Percentiles rank a stretch among this genome's conserved stretches.
These are phyloP conservation scores for Ectemnius cavifrons DNA, from an alignment of 2,888 invertebrate species.

Conservation along the genomic window DNA sequence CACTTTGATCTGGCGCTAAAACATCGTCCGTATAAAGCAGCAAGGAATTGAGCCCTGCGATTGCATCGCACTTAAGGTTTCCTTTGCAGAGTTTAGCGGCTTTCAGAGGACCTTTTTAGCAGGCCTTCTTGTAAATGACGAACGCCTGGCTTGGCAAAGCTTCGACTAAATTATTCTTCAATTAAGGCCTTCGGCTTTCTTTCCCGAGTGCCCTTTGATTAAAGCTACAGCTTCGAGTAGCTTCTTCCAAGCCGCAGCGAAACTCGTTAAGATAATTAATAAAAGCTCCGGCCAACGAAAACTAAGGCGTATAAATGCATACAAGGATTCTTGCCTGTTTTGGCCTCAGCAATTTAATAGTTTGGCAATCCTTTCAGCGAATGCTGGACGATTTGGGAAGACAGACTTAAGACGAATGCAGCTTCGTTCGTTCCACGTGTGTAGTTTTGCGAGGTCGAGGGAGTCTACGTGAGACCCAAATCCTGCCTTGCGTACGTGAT, in stretches of 20 bases:
- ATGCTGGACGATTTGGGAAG: background rate
- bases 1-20: slow-evolving; percentile 45
- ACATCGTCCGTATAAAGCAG: slow-evolving; percentile 30
- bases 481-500: background rate
- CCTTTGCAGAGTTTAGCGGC: slow-evolving; percentile 30
- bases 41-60: slow-evolving; percentile 37
- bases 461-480: background rate
- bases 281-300: too few species aligned
- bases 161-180: slow-evolving; percentile 7
- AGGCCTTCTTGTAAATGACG: too few species aligned
- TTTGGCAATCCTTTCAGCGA: too few species aligned
- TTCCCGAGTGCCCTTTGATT: background rate
- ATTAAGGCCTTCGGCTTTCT: slow-evolving; percentile 1
- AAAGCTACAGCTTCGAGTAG: too few species aligned
- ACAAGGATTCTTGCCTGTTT: too few species aligned
- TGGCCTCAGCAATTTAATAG: too few species aligned
- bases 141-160: background rate
- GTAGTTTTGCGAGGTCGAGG: background rate
- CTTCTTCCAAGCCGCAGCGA: too few species aligned
- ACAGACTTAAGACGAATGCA: slow-evolving; percentile 1
- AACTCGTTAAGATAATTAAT: too few species aligned
- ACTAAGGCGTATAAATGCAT: too few species aligned
- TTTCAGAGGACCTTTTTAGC: slow-evolving; percentile 23
- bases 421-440: background rate
- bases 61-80: slow-evolving; percentile 39